Conservation (phyloP, 1,140 invertebrate genomes). For the Triops longicaudatus region DNA sequence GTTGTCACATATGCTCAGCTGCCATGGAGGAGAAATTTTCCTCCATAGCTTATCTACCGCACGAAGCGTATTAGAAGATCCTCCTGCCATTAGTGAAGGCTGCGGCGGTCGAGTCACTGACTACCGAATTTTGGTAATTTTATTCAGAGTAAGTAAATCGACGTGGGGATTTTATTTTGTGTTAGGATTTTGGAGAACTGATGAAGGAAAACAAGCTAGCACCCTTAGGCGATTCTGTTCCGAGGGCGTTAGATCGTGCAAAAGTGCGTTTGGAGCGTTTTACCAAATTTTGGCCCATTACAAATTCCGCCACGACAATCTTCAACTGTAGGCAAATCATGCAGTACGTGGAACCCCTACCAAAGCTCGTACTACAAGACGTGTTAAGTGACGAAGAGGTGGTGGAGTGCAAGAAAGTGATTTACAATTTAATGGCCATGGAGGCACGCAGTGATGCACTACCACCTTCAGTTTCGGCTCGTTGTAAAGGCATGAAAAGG, state of each 20-base stretch:
- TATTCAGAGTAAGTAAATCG: neutral
- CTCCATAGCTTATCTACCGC: constrained; percentile 81
- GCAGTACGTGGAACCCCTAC: constrained; percentile 53
- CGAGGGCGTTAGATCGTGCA: constrained; percentile 48
- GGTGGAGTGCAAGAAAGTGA: constrained; percentile 75
- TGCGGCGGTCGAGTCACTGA: constrained; percentile 86
- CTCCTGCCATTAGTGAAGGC: constrained; percentile 88
- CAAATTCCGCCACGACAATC: constrained; percentile 78
- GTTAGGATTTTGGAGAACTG: constrained; percentile 76
- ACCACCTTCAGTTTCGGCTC: constrained; percentile 36
- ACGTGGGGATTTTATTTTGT: constrained; percentile 31
- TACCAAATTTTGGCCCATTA: constrained; percentile 87
- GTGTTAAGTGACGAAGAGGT: constrained; percentile 74
- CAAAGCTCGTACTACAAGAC: constrained; percentile 70
- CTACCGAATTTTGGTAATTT: constrained; percentile 59
- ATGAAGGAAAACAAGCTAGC: constrained; percentile 75
- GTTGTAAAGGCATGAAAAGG: constrained; percentile 13
- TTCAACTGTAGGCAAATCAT: constrained; percentile 77
- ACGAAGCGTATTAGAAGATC: constrained; percentile 84
- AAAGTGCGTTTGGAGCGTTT: constrained; percentile 60
- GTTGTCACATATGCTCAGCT: constrained; percentile 83
- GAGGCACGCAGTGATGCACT: constrained; percentile 77
- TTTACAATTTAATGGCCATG: constrained; percentile 69
- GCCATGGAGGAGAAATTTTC: constrained; percentile 92
- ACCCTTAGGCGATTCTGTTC: constrained; percentile 41